A percentile compares a stretch with the other conserved stretches of the same genome.
Conservation (phyloP, 2,888 invertebrate genomes). For the Metalampra italica region DNA sequence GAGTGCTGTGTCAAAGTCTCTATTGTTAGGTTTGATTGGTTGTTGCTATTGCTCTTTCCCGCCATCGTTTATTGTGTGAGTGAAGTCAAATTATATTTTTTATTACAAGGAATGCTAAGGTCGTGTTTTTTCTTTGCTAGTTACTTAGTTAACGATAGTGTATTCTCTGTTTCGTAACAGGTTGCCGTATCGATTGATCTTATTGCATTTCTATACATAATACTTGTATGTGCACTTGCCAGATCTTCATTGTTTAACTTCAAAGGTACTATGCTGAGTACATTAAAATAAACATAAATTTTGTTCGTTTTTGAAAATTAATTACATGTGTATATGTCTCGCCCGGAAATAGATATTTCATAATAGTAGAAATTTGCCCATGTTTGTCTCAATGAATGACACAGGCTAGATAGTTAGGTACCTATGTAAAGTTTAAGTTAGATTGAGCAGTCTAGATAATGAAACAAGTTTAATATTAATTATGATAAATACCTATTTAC, state of each 20-base stretch:
- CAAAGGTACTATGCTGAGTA: no score
- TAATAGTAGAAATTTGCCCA: no score
- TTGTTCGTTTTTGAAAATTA: no score
- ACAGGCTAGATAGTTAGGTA: no score
- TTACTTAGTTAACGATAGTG: constrained; percentile 21
- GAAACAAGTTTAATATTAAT: no score
- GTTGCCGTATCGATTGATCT: constrained; percentile 25
- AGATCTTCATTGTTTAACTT: neutral
- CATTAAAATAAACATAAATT: no score
- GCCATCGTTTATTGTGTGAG: constrained; percentile 43
- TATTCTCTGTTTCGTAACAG: constrained; percentile 36
- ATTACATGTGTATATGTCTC: no score
- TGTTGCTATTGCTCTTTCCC: constrained; percentile 26
- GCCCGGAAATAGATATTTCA: no score
- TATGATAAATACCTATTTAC: no score
- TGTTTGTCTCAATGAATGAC: no score
- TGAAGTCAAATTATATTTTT: constrained; percentile 35
- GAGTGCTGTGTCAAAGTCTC: constrained; percentile 42
- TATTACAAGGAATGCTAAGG: constrained; percentile 22
- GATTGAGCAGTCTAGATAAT: no score
- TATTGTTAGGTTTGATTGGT: constrained; percentile 56
- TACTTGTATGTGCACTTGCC: neutral
- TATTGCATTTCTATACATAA: neutral
- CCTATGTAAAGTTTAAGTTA: no score
- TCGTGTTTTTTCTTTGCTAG: constrained; percentile 19